Base-by-base conservation (phyloP, 2,888 invertebrate species). In the Pristionchus japonicus region DNA sequence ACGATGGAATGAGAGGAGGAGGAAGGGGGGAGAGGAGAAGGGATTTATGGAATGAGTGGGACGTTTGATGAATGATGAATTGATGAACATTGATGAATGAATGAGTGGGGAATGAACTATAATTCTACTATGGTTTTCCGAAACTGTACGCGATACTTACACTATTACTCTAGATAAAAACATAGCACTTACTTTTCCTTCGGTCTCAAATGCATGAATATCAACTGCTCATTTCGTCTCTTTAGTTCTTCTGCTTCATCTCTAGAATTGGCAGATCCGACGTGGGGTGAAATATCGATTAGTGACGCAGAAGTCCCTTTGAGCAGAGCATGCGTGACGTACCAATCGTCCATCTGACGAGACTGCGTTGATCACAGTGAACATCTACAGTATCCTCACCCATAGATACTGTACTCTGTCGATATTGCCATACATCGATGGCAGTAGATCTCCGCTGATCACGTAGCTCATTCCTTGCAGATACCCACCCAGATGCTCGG, bases 301-400 rank as follows among this genome's bases (percentile, higher is more conserved):
- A 83, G 82, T 20, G 82, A 83, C 20, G 82, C 31, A 20, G 52
- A 23, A 1, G 52, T 52, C 17, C 82, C 82, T 52, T 83, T 83
- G 82, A 83, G 82, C 11, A 83, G 52, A 83, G 52, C 82, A 52
- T 83, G 82, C 27, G 82, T 83, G 3, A 83, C 82, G 43, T 83
- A 83, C 82, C 82, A 83, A 52, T 83, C 82, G 13, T 83, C 82
- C 82, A 83, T 83, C 82, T 83, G 20, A n/a, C n/a, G n/a, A n/a
- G 4, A 0, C n/a, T 40, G 17, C 34, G 15, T 20, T 40, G n/a
- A n/a, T n/a, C n/a, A n/a, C 23, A 23, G 17, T 40, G 7, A 7
- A 6, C 3, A 20, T 40, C 11, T 40, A 13, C 20, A n/a, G 6
- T 23, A 4, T 20, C 17, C 82, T 83, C 52, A 83, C 82, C 82